phyloP scores from a whole-genome alignment of 2,888 invertebrate species.

The Cantharis flavilabris region DNA sequence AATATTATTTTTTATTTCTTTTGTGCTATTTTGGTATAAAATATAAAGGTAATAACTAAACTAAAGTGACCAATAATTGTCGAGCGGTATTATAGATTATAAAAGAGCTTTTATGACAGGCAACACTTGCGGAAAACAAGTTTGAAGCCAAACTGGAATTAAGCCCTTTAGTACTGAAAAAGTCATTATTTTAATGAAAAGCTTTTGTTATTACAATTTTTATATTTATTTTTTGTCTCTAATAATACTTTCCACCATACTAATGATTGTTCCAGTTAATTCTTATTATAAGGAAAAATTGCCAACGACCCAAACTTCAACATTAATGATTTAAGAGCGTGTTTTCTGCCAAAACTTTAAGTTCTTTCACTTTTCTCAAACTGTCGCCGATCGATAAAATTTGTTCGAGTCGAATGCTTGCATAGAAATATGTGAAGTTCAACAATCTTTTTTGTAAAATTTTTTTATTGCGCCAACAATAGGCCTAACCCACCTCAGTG shows the following conservation, averaged over 20 bases:
- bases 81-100: slow-evolving; percentile 30
- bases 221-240: slow-evolving; percentile 16
- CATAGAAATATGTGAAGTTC: background rate
- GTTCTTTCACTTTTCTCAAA: slow-evolving; percentile 3
- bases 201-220: slow-evolving; percentile 27
- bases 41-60: slow-evolving; percentile 35
- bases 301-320: background rate
- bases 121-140: slow-evolving; percentile 32
- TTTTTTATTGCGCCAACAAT: background rate
- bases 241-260: background rate
- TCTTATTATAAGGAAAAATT: background rate
- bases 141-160: slow-evolving; percentile 34
- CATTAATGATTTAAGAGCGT: background rate
- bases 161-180: slow-evolving; percentile 27
- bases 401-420: background rate
- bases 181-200: slow-evolving; percentile 30
- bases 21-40: slow-evolving; percentile 20
- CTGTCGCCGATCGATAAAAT: background rate
- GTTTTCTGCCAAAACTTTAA: slow-evolving; percentile 1
- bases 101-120: slow-evolving; percentile 20
- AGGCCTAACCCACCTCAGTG: too few species aligned
- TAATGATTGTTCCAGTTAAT: slow-evolving; percentile 2
- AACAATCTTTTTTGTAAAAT: background rate
- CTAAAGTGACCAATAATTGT: slow-evolving; percentile 36
- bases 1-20: slow-evolving; percentile 28